A percentile compares a stretch with the other conserved stretches of the same genome.
Evolutionary conservation across 2,113 vertebrate genomes (phyloP).

Genomic region (Accipiter virgatus): DNA sequence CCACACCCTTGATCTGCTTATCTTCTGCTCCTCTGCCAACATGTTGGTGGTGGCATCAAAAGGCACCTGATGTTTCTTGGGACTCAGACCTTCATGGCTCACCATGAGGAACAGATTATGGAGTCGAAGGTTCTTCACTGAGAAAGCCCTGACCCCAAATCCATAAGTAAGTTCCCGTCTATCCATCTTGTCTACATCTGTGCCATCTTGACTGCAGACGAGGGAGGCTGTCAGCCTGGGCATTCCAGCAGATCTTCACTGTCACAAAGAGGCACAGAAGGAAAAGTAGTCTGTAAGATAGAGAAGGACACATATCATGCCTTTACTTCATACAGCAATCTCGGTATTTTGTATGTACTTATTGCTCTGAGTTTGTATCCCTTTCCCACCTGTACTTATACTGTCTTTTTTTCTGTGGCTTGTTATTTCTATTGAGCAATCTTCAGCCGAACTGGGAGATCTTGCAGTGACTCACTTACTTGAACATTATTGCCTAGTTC

Average conservation of each 20-base stretch:
- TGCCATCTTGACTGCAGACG: background rate
- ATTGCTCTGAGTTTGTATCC: slow-evolving; percentile 27
- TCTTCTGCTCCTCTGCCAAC: background rate
- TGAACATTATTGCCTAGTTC: slow-evolving; percentile 70
- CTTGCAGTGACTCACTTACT: slow-evolving; percentile 62
- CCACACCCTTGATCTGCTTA: background rate
- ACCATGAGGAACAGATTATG: background rate
- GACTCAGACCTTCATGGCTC: background rate
- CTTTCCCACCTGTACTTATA: slow-evolving; percentile 59
- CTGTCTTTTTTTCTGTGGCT: slow-evolving; percentile 50
- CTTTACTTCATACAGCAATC: slow-evolving; percentile 30
- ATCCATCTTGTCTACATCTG: background rate
- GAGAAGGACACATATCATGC: background rate
- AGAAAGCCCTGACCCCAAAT: background rate
- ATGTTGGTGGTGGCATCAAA: background rate
- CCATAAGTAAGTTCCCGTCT: background rate
- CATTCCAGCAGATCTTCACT: background rate
- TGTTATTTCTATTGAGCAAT: slow-evolving; percentile 65
- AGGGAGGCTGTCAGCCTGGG: background rate
- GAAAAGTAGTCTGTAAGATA: background rate
- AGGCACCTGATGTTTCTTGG: background rate
- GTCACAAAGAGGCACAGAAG: background rate
- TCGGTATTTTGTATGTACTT: slow-evolving; percentile 17
- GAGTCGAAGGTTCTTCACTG: background rate
- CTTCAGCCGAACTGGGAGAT: slow-evolving; percentile 59